These are phyloP conservation scores for Itoplectis maculator DNA, from an alignment of 2,888 invertebrate genomes.

Conservation along the genomic window DNA sequence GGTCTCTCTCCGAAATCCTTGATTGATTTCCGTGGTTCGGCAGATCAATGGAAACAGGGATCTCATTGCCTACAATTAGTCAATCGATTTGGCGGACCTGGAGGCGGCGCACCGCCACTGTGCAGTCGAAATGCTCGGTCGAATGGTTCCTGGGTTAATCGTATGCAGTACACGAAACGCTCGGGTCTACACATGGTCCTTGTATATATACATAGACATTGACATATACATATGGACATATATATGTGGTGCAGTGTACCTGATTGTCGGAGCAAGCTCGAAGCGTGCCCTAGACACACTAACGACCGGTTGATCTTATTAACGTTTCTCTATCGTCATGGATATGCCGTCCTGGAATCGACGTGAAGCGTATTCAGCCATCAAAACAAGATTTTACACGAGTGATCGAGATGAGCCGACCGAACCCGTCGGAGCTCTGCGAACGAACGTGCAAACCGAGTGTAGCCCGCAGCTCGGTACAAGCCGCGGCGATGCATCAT, in stretches of 20 bases:
- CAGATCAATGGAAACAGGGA: constrained; percentile 39
- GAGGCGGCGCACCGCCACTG: constrained; percentile 33
- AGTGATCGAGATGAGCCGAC: constrained; percentile 39
- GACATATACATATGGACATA: too few species aligned
- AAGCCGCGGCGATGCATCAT: constrained; percentile 74
- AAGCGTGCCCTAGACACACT: constrained; percentile 60
- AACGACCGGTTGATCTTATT: constrained; percentile 73
- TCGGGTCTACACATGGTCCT: constrained; percentile 32
- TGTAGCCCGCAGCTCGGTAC: constrained; percentile 50
- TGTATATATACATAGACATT: too few species aligned
- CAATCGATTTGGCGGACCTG: constrained; percentile 51
- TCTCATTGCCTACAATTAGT: constrained; percentile 52
- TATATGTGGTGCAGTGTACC: constrained; percentile 2
- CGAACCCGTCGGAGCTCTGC: not conserved
- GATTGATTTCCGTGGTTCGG: constrained; percentile 10
- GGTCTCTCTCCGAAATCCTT: not conserved
- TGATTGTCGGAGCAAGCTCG: constrained; percentile 25
- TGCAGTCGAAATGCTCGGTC: constrained; percentile 54
- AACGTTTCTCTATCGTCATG: constrained; percentile 69
- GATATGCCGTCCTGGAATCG: constrained; percentile 46
- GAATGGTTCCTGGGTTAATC: constrained; percentile 55
- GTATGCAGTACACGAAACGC: constrained; percentile 54
- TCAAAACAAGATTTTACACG: constrained; percentile 67
- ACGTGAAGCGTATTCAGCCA: constrained; percentile 44
- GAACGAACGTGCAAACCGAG: not conserved